Percentiles rank a stretch among this genome's conserved stretches.
Evolutionary conservation across 2,797 vertebrate species (phyloP).

Genomic region (Myiothlypis chrysogaster): DNA sequence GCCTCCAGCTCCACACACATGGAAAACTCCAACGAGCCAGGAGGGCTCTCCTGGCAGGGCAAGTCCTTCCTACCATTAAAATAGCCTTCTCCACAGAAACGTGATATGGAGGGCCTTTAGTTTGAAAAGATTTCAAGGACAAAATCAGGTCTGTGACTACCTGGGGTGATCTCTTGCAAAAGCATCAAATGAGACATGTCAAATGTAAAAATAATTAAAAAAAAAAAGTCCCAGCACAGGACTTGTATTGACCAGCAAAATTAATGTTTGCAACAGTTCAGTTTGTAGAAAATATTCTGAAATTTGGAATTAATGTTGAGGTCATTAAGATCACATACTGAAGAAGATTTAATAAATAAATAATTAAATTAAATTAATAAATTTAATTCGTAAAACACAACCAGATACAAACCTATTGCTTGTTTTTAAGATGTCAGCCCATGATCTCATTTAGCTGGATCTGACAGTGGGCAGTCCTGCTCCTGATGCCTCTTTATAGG

Average conservation of each 20-base stretch:
- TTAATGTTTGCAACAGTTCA: not conserved
- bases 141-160: not conserved
- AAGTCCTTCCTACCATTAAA: not conserved
- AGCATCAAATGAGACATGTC: not conserved
- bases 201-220: not conserved
- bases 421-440: not conserved
- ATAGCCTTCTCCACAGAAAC: not conserved
- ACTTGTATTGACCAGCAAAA: not conserved
- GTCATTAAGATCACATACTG: not conserved
- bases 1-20: not conserved
- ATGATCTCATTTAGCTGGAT: not conserved
- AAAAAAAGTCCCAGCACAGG: not conserved
- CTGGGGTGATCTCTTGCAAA: not conserved
- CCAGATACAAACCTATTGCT: not conserved
- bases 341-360: not conserved
- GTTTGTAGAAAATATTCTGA: not conserved
- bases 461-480: not conserved
- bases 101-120: not conserved
- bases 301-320: not conserved
- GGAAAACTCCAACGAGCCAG: not conserved
- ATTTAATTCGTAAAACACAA: not conserved
- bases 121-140: not conserved
- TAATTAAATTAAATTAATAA: not conserved
- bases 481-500: not conserved
- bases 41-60: not conserved